Evolutionary conservation across 2,113 vertebrate species (phyloP), one percentile per base, ranked within the genome.

Genomic region (Mirza zaza): DNA sequence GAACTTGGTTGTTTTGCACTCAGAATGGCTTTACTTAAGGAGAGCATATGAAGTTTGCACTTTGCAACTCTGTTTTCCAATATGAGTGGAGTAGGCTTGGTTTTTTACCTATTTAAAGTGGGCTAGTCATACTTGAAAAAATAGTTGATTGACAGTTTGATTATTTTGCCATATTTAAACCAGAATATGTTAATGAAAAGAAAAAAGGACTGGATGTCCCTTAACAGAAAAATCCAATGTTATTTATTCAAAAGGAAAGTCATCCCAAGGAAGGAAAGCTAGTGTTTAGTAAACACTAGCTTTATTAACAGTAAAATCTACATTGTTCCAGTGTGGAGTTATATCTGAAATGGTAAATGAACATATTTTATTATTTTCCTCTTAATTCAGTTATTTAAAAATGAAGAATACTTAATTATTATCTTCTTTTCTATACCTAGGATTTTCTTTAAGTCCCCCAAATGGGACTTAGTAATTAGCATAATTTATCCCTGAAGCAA

Each of bases 401-500:
- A 76, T 87, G 34, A 92, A 87, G 18, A 76, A 84, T n/a, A 12
- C 27, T 87, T 85, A 36, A 80, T 88, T 89, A 55, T 65, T 10
- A 65, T 52, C 14, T 96, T 57, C n/a, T 80, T 91, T 87, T 93
- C 70, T 95, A 55, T 73, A 71, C 23, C 18, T 91, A 71, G 25
- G 25, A 10, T 84, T 91, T 86, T 94, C 21, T 82, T 84, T 65
- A 87, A 81, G 25, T 81, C 55, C 45, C 45, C 45, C 89, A 76
- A 77, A 45, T 77, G 36, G 34, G 34, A 87, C 59, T 92, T 91
- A 94, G 50, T 93, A 68, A 96, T 92, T 75, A 96, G 70, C 81
- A 96, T 76, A 86, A 93, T 93, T 87, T 18, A 85, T 32, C 57
- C 11, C 42, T 86, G 27, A 96, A 92, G 80, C 55, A 97, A 97